phyloP scores from a whole-genome alignment of 2,113 vertebrate species.

The Suncus etruscus region DNA sequence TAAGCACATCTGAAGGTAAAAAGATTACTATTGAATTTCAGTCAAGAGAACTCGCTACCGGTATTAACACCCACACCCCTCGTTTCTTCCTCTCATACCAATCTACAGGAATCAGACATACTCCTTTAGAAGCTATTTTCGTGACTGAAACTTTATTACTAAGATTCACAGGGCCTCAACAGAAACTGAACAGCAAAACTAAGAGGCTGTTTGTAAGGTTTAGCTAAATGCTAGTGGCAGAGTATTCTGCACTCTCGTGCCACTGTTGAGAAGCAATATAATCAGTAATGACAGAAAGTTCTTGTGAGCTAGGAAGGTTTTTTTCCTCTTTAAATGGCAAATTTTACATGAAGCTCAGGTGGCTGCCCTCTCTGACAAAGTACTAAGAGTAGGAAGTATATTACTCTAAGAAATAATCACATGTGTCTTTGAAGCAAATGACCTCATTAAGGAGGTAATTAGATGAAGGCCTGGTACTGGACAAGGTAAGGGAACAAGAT shows the following conservation, averaged over 20 bases:
- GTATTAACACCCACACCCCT: neutral
- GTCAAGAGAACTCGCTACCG: neutral
- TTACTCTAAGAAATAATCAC: constrained; percentile 11
- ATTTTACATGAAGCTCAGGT: constrained; percentile 19
- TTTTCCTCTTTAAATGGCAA: constrained; percentile 21
- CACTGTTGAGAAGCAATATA: neutral
- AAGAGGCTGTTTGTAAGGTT: neutral
- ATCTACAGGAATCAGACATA: too few species aligned
- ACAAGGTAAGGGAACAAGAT: constrained; percentile 1
- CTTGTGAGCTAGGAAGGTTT: constrained; percentile 29
- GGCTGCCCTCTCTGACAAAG: constrained; percentile 16
- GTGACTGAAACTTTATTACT: too few species aligned
- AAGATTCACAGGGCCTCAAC: too few species aligned
- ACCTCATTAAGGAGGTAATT: neutral
- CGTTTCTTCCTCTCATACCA: neutral
- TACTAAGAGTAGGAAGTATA: constrained; percentile 30
- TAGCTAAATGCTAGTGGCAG: constrained; percentile 20
- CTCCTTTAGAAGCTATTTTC: neutral
- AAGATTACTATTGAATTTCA: neutral
- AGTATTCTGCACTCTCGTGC: neutral
- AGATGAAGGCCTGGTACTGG: neutral
- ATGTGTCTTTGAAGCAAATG: neutral
- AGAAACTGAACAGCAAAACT: too few species aligned
- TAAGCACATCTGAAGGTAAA: neutral
- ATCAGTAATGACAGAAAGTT: constrained; percentile 39